Evolutionary conservation across 2,113 vertebrate species (phyloP), one percentile per base, ranked within the genome.

Genomic region (Hyla sarda): DNA sequence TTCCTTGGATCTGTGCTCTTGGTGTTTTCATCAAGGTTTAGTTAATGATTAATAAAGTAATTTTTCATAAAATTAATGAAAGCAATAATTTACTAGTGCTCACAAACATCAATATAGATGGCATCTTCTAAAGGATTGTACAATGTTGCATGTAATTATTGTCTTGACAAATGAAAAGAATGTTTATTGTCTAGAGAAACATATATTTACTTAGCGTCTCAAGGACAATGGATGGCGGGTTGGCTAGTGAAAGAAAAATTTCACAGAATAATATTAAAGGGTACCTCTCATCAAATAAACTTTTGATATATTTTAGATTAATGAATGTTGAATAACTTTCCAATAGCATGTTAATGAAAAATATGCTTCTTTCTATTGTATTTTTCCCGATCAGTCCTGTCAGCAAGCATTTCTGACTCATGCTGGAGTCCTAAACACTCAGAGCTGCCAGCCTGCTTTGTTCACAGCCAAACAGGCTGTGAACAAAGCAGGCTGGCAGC

Each of bases 21-120:
- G 48, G 16, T 50, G 28, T 54, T 54, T 50, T 77, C 75, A 77
- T 30, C 75, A 77, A 54, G 75, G 75, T 54, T 77, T 77, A 77
- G 12, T 32, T 77, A 77, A 50, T 50, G 75, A 77, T 77, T 54
- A 77, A 77, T 52, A 77, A 77, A 77, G 75, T 54, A 77, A 74
- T 77, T 77, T 77, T 77, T 50, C 75, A 77, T 50, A 77, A 54
- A 77, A 28, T 50, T 77, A 50, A 77, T 54, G 54, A 77, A 54
- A 77, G 75, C 75, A 77, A 54, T 54, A 11, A 77, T 52, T 77
- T 77, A 77, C 50, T 54, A 54, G 48, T 77, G 50, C 75, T 54
- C 50, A 54, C 48, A 77, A 77, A 77, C 50, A 77, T 77, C 50
- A 77, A 50, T 77, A 52, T 54, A 54, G 45, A 54, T 50, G 30